Percentiles rank a stretch among this genome's conserved stretches.
Evolutionary conservation across 2,113 vertebrate species (phyloP).

Genomic region (Clarias magur): DNA sequence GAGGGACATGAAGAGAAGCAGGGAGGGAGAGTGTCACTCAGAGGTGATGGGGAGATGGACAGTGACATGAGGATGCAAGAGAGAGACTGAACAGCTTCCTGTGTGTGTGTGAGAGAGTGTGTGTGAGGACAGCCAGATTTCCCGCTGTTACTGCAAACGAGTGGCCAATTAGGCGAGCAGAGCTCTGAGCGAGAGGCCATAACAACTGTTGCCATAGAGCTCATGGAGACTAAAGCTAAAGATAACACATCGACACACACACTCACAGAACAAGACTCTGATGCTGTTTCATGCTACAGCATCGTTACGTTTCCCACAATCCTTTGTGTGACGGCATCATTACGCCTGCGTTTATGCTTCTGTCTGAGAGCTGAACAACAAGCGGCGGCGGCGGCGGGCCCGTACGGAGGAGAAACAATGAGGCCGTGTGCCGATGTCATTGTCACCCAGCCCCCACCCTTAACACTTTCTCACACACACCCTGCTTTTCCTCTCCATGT

Average conservation of each 20-base stretch:
- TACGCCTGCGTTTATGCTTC: constrained; percentile 1
- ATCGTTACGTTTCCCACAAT: neutral
- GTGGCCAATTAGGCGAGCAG: constrained; percentile 47
- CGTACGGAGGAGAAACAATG: constrained; percentile 30
- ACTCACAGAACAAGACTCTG: neutral
- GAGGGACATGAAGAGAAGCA: neutral
- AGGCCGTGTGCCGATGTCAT: constrained; percentile 27
- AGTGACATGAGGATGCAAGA: neutral
- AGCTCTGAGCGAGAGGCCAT: constrained; percentile 42
- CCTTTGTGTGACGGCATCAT: constrained; percentile 2
- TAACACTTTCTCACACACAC: constrained; percentile 27
- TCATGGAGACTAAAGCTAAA: constrained; percentile 57
- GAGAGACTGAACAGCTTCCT: neutral
- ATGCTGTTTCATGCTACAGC: neutral
- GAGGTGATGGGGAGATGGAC: neutral
- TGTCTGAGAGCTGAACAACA: constrained; percentile 11
- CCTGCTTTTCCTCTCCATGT: constrained; percentile 45
- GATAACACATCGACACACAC: constrained; percentile 48
- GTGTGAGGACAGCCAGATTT: constrained; percentile 33
- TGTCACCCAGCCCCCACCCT: neutral
- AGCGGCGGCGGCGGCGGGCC: no score
- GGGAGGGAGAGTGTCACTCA: neutral
- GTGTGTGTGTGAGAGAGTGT: constrained; percentile 1
- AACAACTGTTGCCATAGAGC: constrained; percentile 65
- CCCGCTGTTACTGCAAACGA: constrained; percentile 37